Evolutionary conservation across 2,113 vertebrate genomes (phyloP), one percentile per base, ranked within the genome.

Genomic region (Otocyon megalotis): DNA sequence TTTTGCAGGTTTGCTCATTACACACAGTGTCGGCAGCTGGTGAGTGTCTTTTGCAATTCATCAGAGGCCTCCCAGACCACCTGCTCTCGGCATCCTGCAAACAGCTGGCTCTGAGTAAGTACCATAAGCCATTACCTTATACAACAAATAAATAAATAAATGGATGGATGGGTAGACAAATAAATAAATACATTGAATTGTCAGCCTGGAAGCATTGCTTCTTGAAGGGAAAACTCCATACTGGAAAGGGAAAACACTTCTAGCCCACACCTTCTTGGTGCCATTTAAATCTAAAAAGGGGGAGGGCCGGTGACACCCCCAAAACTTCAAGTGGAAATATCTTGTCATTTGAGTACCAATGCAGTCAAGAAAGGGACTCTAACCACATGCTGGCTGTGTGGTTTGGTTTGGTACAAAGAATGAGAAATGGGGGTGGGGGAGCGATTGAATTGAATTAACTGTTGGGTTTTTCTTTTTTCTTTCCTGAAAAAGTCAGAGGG

Each of bases 41-140:
- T 98, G 98, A 99, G 99, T 99, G 99, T 98, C 99, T 99, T 99
- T 98, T 98, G 98, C 98, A 99, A 99, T 99, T 98, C 99, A 99
- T 99, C 99, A 98, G 99, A 98, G 99, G 98, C 98, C 98, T 98
- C 98, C 98, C 98, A 98, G 98, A 98, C 98, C 99, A 99, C 99
- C 99, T 99, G 99, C 98, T 99, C 99, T 97, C 98, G 35, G 98
- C 98, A 99, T 98, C 98, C 98, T 98, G 98, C 98, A 98, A 99
- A 99, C 99, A 99, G 99, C 99, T 99, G 99, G 98, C 98, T 98
- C 98, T 17, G 96, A 97, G 98, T 98, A 98, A 98, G 98, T 98
- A 99, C 98, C 98, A 98, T 98, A 98, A 99, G 98, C 99, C 98
- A 98, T 98, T 99, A 98, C 98, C 98, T 99, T 98, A 98, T 97